Evolutionary conservation across 2,888 invertebrate genomes (phyloP).

Genomic region (Latrodectus hesperus): DNA sequence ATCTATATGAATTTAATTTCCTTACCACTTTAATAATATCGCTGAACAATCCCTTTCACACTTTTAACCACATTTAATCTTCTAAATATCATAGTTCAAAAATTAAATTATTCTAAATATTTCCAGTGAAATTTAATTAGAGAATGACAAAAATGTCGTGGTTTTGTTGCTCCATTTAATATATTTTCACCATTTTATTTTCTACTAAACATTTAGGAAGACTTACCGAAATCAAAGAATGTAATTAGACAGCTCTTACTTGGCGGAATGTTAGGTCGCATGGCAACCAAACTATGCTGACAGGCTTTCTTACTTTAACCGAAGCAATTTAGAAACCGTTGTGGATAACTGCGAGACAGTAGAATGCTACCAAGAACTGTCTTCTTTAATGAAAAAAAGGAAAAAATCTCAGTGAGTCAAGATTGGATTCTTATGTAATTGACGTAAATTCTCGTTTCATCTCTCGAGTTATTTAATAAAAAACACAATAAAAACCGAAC

Average conservation of each 20-base stretch:
- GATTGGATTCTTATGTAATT: neutral
- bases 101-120: too few species aligned
- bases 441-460: neutral
- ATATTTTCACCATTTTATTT: too few species aligned
- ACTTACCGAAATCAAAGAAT: conserved; percentile 23
- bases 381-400: neutral
- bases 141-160: too few species aligned
- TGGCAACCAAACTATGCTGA: conserved; percentile 24
- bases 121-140: too few species aligned
- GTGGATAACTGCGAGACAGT: neutral
- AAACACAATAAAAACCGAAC: too few species aligned
- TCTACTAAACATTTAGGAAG: neutral
- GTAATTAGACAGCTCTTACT: conserved; percentile 27
- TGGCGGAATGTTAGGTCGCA: conserved; percentile 8
- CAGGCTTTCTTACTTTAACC: neutral
- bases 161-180: too few species aligned
- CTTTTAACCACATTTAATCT: too few species aligned
- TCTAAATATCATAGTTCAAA: too few species aligned
- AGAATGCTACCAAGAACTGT: neutral
- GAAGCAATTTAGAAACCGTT: neutral
- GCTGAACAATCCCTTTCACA: too few species aligned
- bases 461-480: too few species aligned
- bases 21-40: too few species aligned
- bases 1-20: too few species aligned
- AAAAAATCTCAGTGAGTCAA: neutral